Base-by-base conservation (phyloP, 2,113 vertebrate genomes). In the Chaetura pelagica region DNA sequence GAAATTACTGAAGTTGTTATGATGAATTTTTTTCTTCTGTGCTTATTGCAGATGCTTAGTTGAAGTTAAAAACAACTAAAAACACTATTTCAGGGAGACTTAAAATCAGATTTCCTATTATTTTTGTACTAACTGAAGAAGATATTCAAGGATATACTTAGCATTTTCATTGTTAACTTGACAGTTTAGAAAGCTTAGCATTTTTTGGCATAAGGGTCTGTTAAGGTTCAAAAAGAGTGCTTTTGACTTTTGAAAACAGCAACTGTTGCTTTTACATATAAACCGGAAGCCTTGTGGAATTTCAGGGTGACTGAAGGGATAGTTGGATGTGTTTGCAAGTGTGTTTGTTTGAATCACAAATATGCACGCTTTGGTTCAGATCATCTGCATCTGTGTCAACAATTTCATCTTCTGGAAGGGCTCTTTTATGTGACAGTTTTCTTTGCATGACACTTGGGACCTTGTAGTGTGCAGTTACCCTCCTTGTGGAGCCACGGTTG, bases 391-490 rank as follows among this genome's bases (percentile, higher is more conserved):
- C 66, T 27, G 21, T 93, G 93, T 95, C 82, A 74, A 16, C 7
- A 0, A 19, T 55, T 67, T 58, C 62, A 35, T 91, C 42, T 55
- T 71, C 59, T 81, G 84, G 57, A 81, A 79, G 34, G 62, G 77
- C 61, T 91, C 38, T 86, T 54, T 8, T 24, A 15, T 87, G 73
- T 89, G 66, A 38, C 83, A 66, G 52, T 82, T 84, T 72, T 68
- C 87, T 91, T 49, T 89, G 87, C 81, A 87, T 96, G 92, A 46
- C 91, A 59, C 89, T 75, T 48, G 95, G 92, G 92, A 95, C 84
- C 84, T 93, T 93, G 95, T 75, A 81, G 69, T 7, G 90, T 89
- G 87, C 93, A 80, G 94, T 95, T 84, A 68, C 79, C 81, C 84
- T 84, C 76, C 26, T 63, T n/a, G 18, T 59, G 52, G 61, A 93